A percentile compares a stretch with the other conserved stretches of the same genome.
phyloP scores from a whole-genome alignment of 2,797 vertebrate species.

The Rhynchonycteris naso region DNA sequence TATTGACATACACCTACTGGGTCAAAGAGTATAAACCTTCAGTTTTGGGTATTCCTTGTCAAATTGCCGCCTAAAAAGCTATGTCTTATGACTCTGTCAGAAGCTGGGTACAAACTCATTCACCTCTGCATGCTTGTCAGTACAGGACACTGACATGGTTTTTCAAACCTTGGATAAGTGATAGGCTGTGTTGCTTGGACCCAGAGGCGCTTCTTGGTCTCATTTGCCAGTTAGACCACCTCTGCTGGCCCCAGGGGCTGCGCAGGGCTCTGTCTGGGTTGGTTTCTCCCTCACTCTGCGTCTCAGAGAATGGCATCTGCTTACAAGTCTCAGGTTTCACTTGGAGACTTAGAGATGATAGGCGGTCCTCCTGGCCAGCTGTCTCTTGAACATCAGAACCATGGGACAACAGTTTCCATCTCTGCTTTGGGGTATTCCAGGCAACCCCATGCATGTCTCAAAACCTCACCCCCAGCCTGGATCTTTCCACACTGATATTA shows the following conservation, averaged over 20 bases:
- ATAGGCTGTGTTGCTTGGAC: neutral
- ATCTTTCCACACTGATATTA: neutral
- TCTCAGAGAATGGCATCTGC: neutral
- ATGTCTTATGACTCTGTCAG: neutral
- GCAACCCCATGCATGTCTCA: too few relatives aligned
- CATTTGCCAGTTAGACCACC: neutral
- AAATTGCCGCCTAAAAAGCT: neutral
- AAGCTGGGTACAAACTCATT: fast-evolving
- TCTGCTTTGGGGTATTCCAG: neutral
- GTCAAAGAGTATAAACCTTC: neutral
- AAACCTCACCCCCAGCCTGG: too few relatives aligned
- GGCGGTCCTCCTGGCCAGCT: neutral
- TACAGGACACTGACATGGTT: neutral
- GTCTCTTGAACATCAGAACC: neutral
- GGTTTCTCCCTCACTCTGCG: fast-evolving
- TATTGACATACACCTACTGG: neutral
- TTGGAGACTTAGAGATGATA: neutral
- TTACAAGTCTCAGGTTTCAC: neutral
- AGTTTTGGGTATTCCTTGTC: neutral
- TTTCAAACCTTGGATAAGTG: neutral
- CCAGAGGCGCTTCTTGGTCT: neutral
- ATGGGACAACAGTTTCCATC: too few relatives aligned
- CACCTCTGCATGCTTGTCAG: neutral
- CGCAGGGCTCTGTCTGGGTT: neutral
- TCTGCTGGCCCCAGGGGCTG: neutral